Conservation (phyloP, 2,797 vertebrate genomes). For the Sebastes baramenuke region DNA sequence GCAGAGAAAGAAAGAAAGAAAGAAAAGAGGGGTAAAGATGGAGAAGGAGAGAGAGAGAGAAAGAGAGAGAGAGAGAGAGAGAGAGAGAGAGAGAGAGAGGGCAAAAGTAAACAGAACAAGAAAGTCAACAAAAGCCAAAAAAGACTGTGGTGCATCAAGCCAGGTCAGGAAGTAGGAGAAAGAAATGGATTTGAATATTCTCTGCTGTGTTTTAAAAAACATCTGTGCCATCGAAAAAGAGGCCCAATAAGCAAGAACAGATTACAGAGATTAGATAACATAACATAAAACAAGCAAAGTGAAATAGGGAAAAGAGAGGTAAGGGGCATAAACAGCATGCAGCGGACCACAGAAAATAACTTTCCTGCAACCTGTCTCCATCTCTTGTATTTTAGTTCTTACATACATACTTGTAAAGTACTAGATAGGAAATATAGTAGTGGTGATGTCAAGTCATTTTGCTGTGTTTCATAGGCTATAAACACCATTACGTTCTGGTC, state of each 20-base stretch:
- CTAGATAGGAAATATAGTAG: background rate
- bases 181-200: constrained; percentile 1
- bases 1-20: constrained; percentile 63
- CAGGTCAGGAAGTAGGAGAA: constrained; percentile 46
- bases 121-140: constrained; percentile 66
- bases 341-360: background rate
- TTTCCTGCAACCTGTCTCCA: background rate
- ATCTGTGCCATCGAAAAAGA: background rate
- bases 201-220: background rate
- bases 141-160: constrained; percentile 53
- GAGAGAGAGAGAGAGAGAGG: constrained; percentile 30
- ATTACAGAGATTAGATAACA: background rate
- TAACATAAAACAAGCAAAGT: constrained; percentile 21
- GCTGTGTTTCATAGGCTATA: background rate
- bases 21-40: constrained; percentile 34
- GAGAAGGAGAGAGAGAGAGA: constrained; percentile 47
- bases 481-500: background rate
- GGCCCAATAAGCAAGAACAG: constrained; percentile 5
- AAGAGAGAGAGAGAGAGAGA: constrained; percentile 18
- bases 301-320: constrained; percentile 8
- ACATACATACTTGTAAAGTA: background rate
- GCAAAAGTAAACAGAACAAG: constrained; percentile 67
- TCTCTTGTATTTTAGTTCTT: background rate
- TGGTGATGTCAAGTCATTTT: background rate
- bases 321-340: background rate